Base-by-base conservation (phyloP, 1,140 invertebrate genomes). In the Ridgeia piscesae region DNA sequence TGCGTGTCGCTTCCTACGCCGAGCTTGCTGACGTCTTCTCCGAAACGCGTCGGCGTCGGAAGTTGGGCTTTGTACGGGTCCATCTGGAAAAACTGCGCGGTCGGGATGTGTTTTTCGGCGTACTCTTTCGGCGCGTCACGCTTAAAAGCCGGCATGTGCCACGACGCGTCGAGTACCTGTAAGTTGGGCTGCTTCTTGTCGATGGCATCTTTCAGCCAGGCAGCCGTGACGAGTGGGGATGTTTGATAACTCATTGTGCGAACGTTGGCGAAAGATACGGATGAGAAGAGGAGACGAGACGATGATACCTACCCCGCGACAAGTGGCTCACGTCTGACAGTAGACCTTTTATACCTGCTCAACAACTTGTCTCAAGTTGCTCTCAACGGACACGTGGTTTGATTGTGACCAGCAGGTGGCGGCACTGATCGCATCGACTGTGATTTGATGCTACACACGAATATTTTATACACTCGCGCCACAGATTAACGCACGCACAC, bases 81-180 rank as follows among this genome's bases (percentile, higher is more conserved):
- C 89, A 95, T 94, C 91, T 95, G 95, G 92, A 96, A 96, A 93
- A 94, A 95, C 88, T 93, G 35, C 0, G 95, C 94, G 14, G 94
- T 95, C 9, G 95, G 95, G 88, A 96, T 95, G 92, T 92, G 92
- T 48, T 90, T 48, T 27, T 88, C 14, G 21, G 33, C 33, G 92
- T 21, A 92, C 48, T 92, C 88, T 77, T 92, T 35, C 77, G 34
- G 34, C 1, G 35, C 34, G 48, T 91, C 94, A 91, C 94, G 94
- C 1, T 93, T 93, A 33, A 93, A 90, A n/a, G 58, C 93, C 48
- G 95, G 95, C 33, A 95, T 92, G 58, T 94, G 94, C 94, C 94
- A 95, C 0, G 95, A 94, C 8, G 93, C 94, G 92, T 95, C 95
- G 17, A 95, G 88, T 88, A 95, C 93, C 34, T 94, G 92, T 0